Base-by-base conservation (phyloP, 2,113 vertebrate genomes). In the Mesitornis unicolor region DNA sequence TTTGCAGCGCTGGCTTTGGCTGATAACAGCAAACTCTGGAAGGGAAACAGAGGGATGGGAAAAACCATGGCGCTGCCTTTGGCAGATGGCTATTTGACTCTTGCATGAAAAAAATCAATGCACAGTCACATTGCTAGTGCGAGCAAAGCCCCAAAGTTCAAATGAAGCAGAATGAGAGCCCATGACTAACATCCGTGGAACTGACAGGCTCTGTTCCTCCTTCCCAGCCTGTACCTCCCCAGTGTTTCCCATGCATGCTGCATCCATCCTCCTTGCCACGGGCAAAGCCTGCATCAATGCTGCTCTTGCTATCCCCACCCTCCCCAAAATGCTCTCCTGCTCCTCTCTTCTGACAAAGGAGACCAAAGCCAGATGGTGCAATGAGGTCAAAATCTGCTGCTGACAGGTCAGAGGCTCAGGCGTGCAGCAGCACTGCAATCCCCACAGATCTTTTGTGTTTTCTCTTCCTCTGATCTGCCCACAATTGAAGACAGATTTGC, bases 381-480 rank as follows among this genome's bases (percentile, higher is more conserved):
- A 89, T 0, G 64, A 81, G 75, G 80, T 18, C 73, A 43, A 51
- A 88, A 81, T 25, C n/a, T 60, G 51, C 1, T 78, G 83, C 77
- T 87, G 94, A 90, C 86, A 87, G 91, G 91, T 86, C 93, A 90
- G 33, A 9, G 54, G 82, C 81, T 56, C 1, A 1, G 87, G 38
- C 75, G 71, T 21, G 70, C 59, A 67, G 84, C 67, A 73, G 42
- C 2, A 0, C 0, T 65, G 48, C 77, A 77, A 59, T 74, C 76
- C 76, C 43, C 83, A 64, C 8, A 6, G 76, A 88, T 75, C 83
- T 53, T 92, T 91, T 89, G 94, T 91, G 65, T 89, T 79, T 38
- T 70, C 64, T 54, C 65, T 81, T 84, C 90, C 88, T 96, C 83
- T 92, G 83, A 94, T 95, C 90, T 78, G 69, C 92, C 76, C 95